Evolutionary conservation across 1,140 invertebrate genomes (phyloP).

Genomic region (Drosophila pectinifera): DNA sequence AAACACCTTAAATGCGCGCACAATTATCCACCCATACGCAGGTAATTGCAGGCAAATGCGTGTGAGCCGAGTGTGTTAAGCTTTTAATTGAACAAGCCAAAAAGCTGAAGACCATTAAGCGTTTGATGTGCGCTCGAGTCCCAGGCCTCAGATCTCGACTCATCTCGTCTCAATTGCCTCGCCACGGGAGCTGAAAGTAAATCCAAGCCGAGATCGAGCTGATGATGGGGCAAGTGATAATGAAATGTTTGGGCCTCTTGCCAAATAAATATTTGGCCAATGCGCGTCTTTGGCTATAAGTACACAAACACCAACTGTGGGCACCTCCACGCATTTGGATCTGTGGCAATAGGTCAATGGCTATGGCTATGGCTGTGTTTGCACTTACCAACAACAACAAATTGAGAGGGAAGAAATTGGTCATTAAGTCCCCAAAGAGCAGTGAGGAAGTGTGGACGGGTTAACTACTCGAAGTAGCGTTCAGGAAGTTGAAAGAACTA

Average conservation of each 20-base stretch:
- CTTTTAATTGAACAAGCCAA: conserved; percentile 79
- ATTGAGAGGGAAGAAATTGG: conserved; percentile 30
- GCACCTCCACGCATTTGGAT: conserved; percentile 22
- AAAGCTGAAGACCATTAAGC: conserved; percentile 63
- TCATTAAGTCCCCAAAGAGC: conserved; percentile 1
- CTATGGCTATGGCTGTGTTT: conserved; percentile 60
- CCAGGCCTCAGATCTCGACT: conserved; percentile 67
- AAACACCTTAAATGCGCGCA: conserved; percentile 62
- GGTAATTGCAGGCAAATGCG: conserved; percentile 60
- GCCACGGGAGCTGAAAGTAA: conserved; percentile 54
- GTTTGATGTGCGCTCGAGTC: conserved; percentile 65
- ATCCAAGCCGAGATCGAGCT: too few species aligned
- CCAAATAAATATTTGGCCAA: conserved; percentile 70
- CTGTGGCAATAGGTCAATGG: conserved; percentile 80
- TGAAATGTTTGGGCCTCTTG: conserved; percentile 62
- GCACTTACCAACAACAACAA: conserved; percentile 46
- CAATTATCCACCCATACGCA: conserved; percentile 65
- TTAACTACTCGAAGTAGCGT: conserved; percentile 10
- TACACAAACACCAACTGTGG: conserved; percentile 22
- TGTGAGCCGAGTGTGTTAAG: conserved; percentile 40
- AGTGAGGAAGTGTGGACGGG: conserved; percentile 18
- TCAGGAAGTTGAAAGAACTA: conserved; percentile 27
- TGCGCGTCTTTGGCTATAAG: conserved; percentile 62
- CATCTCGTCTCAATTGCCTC: conserved; percentile 74
- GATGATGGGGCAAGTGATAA: conserved; percentile 61